Base-by-base conservation (phyloP, 2,888 invertebrate species). In the Acanthosepion pharaonis region DNA sequence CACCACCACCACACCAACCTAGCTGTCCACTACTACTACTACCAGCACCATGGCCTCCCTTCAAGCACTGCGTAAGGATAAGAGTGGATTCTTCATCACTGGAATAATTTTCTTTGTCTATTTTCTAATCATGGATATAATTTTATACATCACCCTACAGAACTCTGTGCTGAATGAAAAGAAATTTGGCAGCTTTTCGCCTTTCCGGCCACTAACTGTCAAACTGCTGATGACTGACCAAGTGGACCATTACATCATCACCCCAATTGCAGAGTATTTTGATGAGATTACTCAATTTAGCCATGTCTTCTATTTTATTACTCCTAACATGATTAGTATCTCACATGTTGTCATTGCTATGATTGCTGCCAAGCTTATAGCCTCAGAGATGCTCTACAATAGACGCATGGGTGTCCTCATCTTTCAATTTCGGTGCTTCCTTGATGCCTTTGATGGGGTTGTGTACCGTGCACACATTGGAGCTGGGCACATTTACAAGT, bases 371-470 rank as follows among this genome's bases (percentile, higher is more conserved):
- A 98, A 98, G 96, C 98, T 98, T 94, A 97, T 99, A 93, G 98
- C 98, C 5, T 98, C 98, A 94, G 98, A 98, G 96, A 98, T 98
- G 96, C 97, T 99, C 33, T 98, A 98, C 5, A 98, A 98, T 51
- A 98, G 99, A 55, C 98, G 99, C 49, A 95, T 98, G 0, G 99
- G 98, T 0, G 98, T 99, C 0, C 97, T 98, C 4, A 97, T 99
- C 48, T 99, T 98, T 97, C 98, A 98, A 97, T 97, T 99, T 91
- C 98, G 99, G 96, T 98, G 98, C 95, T 98, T 98, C 97, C 97
- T 99, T 94, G 99, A 99, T 96, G 98, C 98, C 96, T 97, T 99
- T 95, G 99, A 99, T 96, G 99, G 99, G 0, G 98, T 98, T 96
- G 98, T 99, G 5, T 99, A 99, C 0, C 98, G 99, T 95, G 98